Evolutionary conservation across 2,113 vertebrate genomes (phyloP).

Genomic region (Oncorhynchus gorbuscha): DNA sequence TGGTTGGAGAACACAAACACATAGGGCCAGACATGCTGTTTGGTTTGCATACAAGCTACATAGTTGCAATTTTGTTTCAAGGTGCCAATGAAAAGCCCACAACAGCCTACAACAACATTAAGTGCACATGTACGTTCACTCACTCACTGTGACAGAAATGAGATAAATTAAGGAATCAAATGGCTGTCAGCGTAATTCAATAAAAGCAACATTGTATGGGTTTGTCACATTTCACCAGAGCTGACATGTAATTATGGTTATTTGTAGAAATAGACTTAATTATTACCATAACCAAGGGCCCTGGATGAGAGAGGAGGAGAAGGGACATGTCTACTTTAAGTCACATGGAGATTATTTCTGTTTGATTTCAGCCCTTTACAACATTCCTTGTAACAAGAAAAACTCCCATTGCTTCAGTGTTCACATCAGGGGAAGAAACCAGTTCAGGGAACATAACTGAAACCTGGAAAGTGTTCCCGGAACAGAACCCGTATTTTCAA

Average conservation of each 20-base stretch:
- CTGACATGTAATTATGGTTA: constrained; percentile 73
- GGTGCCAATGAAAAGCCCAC: not conserved
- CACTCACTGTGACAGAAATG: constrained; percentile 36
- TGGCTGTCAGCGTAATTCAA: constrained; percentile 70
- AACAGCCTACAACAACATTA: constrained; percentile 32
- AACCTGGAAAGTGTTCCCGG: no score
- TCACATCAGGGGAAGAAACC: no score
- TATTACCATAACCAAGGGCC: constrained; percentile 55
- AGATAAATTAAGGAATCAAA: constrained; percentile 63
- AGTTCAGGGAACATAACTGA: no score
- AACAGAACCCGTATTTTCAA: no score
- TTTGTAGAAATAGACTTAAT: constrained; percentile 69
- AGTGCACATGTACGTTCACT: constrained; percentile 43
- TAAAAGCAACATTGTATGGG: constrained; percentile 70
- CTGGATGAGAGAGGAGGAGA: constrained; percentile 7
- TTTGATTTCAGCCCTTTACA: no score
- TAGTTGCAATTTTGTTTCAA: not conserved
- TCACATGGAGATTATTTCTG: not conserved
- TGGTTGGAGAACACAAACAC: not conserved
- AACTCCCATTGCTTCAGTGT: no score
- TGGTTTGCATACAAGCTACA: constrained; percentile 5
- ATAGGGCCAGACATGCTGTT: constrained; percentile 36
- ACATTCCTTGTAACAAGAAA: no score
- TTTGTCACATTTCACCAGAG: constrained; percentile 71
- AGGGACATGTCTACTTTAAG: not conserved